Evolutionary conservation across 2,888 invertebrate species (phyloP), one percentile per base, ranked within the genome.

Genomic region (Alentia gelatinosa): DNA sequence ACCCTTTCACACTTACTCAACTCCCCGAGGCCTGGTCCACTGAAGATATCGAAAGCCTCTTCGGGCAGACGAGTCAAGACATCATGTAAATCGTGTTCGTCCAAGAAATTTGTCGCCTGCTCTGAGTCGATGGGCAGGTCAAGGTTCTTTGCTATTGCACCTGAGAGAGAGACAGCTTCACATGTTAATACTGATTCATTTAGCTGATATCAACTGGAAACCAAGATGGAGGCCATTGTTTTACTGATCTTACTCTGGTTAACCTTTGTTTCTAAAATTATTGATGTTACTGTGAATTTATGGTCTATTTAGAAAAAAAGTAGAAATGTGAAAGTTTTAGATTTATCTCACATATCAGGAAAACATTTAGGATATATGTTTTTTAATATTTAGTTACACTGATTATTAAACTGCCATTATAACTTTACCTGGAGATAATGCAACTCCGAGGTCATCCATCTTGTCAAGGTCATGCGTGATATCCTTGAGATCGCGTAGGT

Each of bases 1-100:
- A n/a, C n/a, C n/a, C n/a, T n/a, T n/a, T n/a, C n/a, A n/a, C n/a
- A 89, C 56, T 56, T 86, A 86, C 86, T 86, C 5, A 86, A 33
- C 26, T 86, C 86, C 15, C 79, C 79, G 19, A 86, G 42, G 23
- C 50, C 42, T 12, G 19, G 94, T 95, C 96, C 98, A 95, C 97
- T 97, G 96, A 98, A 98, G 90, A 98, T 97, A 95, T 98, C 98
- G 96, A 98, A 98, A 95, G 98, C 98, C 95, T 98, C 98, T 92
- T 98, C 97, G 92, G 98, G 98, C 94, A 98, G 97, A 94, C 97
- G 97, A 96, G 97, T 98, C 92, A 98, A 97, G 92, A 98, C 98
- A 94, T 97, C 98, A 92, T 97, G 97, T 94, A 98, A 97, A 95
- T 98, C 98, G 92, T 96, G 96, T 89, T 96, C 96, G 94, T 98